Conservation (phyloP, 2,888 invertebrate genomes). For the Herminia tarsipennalis region DNA sequence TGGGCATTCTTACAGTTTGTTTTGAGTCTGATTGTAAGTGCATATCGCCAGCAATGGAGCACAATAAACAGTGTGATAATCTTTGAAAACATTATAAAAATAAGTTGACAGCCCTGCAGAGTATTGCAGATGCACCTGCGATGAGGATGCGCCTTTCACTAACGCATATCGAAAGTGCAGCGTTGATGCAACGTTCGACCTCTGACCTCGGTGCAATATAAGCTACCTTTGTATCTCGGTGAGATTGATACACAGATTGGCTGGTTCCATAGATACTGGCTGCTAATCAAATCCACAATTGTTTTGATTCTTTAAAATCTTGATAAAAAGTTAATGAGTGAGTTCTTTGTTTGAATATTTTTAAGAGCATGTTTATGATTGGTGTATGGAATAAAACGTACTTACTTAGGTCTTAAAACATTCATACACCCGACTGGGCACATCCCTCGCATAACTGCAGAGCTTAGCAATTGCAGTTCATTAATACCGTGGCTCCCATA, state of each 20-base stretch:
- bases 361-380: too few species aligned
- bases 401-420: slow-evolving; percentile 1
- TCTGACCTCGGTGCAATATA: slow-evolving; percentile 57
- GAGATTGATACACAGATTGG: slow-evolving; percentile 41
- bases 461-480: slow-evolving; percentile 36
- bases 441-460: too few species aligned
- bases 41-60: too few species aligned
- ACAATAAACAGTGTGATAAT: too few species aligned
- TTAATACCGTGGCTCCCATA: slow-evolving; percentile 51
- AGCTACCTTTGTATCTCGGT: slow-evolving; percentile 44
- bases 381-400: too few species aligned
- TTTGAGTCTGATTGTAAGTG: too few species aligned
- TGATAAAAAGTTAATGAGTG: too few species aligned
- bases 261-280: too few species aligned
- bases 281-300: slow-evolving; percentile 1
- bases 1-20: too few species aligned
- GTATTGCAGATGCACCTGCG: slow-evolving; percentile 58
- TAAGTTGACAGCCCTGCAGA: slow-evolving; percentile 15
- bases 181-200: slow-evolving; percentile 74
- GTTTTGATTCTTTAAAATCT: background rate
- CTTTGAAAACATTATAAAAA: too few species aligned
- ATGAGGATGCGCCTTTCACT: slow-evolving; percentile 80
- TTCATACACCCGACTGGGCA: slow-evolving; percentile 28
- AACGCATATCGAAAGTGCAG: slow-evolving; percentile 79
- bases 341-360: too few species aligned